Evolutionary conservation across 2,888 invertebrate genomes (phyloP).

Genomic region (Epistrophe grossulariae): DNA sequence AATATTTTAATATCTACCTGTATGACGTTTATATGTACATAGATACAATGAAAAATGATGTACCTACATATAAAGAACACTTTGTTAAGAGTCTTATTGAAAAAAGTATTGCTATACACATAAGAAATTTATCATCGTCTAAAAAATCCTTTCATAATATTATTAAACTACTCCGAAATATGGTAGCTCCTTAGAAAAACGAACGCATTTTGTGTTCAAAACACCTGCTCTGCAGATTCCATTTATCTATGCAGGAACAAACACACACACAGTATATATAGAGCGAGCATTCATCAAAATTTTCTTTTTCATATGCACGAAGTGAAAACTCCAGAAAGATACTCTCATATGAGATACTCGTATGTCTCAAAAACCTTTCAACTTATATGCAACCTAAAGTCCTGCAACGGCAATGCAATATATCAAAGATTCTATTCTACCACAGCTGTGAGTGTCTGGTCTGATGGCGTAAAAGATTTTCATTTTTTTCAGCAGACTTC

Average conservation of each 20-base stretch:
- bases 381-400: neutral
- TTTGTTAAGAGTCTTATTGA: neutral
- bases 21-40: too few relatives aligned
- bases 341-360: neutral
- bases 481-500: neutral
- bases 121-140: neutral
- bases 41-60: too few relatives aligned
- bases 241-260: conserved; percentile 4
- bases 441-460: conserved; percentile 34
- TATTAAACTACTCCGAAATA: neutral
- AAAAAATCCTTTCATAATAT: neutral
- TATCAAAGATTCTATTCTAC: conserved; percentile 2
- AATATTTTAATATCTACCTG: too few relatives aligned
- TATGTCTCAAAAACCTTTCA: neutral
- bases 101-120: neutral
- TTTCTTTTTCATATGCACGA: neutral
- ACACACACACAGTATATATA: too few relatives aligned
- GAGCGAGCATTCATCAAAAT: conserved; percentile 8
- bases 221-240: conserved; percentile 8
- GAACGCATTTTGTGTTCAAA: conserved; percentile 6
- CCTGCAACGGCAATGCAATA: conserved; percentile 24
- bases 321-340: neutral
- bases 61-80: neutral
- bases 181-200: neutral
- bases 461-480: neutral